Evolutionary conservation across 2,888 invertebrate species (phyloP).

Genomic region (Clanis bilineata): DNA sequence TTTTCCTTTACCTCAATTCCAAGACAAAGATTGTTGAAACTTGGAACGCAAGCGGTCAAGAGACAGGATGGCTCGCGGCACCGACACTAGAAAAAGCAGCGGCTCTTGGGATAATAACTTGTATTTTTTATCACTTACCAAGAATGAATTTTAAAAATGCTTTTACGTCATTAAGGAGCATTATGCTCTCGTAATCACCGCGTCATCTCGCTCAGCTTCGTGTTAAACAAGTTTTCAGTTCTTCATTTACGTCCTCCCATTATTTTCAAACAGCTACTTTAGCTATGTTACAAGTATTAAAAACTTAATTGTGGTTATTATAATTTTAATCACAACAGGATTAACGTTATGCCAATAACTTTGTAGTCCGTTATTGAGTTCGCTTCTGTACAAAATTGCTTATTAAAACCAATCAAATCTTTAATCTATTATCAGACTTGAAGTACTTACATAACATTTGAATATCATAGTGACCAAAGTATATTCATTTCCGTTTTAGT

Average conservation of each 20-base stretch:
- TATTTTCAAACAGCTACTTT: conserved; percentile 34
- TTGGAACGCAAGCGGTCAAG: no score
- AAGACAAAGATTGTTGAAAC: background rate
- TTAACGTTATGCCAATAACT: conserved; percentile 19
- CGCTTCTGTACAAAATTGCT: no score
- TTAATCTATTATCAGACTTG: no score
- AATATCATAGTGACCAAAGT: background rate
- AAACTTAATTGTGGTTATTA: conserved; percentile 28
- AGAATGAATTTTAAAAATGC: conserved; percentile 44
- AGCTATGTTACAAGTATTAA: conserved; percentile 28
- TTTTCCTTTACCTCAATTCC: background rate
- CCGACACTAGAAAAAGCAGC: background rate
- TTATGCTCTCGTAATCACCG: conserved; percentile 45
- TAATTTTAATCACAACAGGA: conserved; percentile 30
- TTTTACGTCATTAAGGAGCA: conserved; percentile 55
- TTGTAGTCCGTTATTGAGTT: background rate
- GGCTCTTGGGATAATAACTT: background rate
- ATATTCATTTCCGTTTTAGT: background rate
- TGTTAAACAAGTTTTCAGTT: conserved; percentile 42
- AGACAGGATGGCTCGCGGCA: background rate
- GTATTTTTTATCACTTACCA: conserved; percentile 23
- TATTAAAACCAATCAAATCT: no score
- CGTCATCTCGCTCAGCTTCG: conserved; percentile 40
- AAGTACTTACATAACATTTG: no score
- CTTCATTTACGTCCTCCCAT: conserved; percentile 35